These are phyloP conservation scores for Plodia interpunctella DNA, from an alignment of 1,140 invertebrate genomes.

Conservation along the genomic window DNA sequence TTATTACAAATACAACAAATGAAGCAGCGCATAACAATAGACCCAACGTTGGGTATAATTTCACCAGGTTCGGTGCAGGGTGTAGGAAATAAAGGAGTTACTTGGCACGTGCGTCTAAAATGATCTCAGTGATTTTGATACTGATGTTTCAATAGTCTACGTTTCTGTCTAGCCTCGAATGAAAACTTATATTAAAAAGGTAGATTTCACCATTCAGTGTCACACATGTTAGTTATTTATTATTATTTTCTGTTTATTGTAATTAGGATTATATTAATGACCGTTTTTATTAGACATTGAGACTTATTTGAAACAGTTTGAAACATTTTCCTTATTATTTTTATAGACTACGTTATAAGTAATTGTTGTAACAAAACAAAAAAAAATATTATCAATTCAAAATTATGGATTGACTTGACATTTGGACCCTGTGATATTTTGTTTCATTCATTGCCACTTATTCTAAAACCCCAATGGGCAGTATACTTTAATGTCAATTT, in stretches of 20 bases:
- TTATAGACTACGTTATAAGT: conserved; percentile 2
- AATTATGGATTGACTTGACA: conserved; percentile 18
- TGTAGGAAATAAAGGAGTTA: no score
- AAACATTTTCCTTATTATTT: neutral
- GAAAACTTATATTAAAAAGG: no score
- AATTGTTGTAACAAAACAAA: no score
- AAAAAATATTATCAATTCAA: neutral
- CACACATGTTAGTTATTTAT: neutral
- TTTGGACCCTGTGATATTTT: conserved; percentile 45
- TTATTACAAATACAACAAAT: no score
- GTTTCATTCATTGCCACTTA: neutral
- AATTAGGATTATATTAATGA: neutral
- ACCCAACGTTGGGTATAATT: no score
- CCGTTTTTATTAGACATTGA: conserved; percentile 12
- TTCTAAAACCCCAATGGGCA: neutral
- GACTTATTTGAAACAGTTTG: neutral
- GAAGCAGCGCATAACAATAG: no score
- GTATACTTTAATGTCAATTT: neutral
- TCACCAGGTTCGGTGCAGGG: no score
- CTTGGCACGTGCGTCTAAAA: neutral
- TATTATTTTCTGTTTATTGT: neutral
- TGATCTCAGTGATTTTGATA: conserved; percentile 1
- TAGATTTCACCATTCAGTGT: neutral
- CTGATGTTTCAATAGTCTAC: neutral
- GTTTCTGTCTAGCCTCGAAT: neutral